These are phyloP conservation scores for Sinocyclocheilus anophthalmus DNA, from an alignment of 2,113 vertebrate genomes.

Conservation along the genomic window DNA sequence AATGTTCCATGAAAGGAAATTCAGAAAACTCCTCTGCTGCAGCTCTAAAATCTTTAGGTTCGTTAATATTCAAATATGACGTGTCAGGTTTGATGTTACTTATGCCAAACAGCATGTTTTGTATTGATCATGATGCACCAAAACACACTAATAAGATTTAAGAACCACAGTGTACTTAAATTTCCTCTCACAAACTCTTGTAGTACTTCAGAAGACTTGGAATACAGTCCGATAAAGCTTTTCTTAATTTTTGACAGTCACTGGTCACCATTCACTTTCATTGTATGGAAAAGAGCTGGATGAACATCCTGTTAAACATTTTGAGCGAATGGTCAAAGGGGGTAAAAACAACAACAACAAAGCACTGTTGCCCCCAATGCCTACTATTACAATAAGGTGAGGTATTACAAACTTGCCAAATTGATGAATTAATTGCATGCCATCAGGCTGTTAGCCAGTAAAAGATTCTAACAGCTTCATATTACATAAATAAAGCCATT, in stretches of 20 bases:
- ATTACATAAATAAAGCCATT: constrained; percentile 6
- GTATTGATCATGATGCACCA: not conserved
- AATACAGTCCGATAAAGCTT: too few species aligned
- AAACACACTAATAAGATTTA: not conserved
- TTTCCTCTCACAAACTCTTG: not conserved
- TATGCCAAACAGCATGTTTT: not conserved
- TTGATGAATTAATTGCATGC: not conserved
- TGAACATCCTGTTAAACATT: not conserved
- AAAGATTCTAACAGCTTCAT: not conserved
- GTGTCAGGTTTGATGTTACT: not conserved
- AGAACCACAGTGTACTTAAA: not conserved
- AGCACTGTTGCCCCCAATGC: not conserved
- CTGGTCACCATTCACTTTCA: too few species aligned
- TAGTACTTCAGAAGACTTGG: too few species aligned
- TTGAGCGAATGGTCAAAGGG: not conserved
- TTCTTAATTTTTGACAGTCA: too few species aligned
- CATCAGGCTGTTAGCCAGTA: not conserved
- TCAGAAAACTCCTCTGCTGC: not conserved
- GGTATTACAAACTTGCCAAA: not conserved
- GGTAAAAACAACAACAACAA: not conserved
- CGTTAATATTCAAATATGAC: not conserved
- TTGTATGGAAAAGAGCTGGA: too few species aligned
- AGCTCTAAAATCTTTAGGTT: not conserved
- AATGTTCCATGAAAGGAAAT: not conserved
- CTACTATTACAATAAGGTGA: not conserved